Evolutionary conservation across 2,888 invertebrate genomes (phyloP).

Genomic region (Temnothorax rugatulus): DNA sequence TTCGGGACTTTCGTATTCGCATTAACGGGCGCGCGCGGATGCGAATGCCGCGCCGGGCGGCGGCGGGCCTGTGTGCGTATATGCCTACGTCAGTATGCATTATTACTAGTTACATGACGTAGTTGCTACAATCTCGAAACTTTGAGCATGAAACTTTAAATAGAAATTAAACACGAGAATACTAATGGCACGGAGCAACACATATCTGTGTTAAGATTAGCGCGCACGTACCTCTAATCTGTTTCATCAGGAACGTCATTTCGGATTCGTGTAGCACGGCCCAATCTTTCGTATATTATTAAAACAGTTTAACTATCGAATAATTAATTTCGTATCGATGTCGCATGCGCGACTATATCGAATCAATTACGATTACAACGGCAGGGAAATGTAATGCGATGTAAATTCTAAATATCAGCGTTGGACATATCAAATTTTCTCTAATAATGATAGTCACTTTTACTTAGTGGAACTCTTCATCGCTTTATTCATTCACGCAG

Average conservation of each 20-base stretch:
- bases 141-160: constrained; percentile 51
- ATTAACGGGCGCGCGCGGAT: constrained; percentile 34
- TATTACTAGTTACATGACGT: constrained; percentile 52
- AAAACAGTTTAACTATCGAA: constrained; percentile 1
- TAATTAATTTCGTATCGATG: neutral
- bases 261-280: neutral
- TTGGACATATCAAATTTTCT: neutral
- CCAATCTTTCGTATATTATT: neutral
- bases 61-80: constrained; percentile 1
- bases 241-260: neutral
- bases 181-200: constrained; percentile 35
- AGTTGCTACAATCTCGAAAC: constrained; percentile 51
- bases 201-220: constrained; percentile 2
- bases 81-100: constrained; percentile 40
- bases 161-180: constrained; percentile 54
- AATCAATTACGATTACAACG: neutral
- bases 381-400: neutral
- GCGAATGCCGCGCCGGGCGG: constrained; percentile 9
- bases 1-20: constrained; percentile 53
- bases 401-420: neutral
- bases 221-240: neutral
- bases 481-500: neutral
- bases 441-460: neutral
- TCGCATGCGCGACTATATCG: neutral
- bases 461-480: neutral